These are phyloP conservation scores for Pipistrellus nathusii DNA, from an alignment of 2,797 vertebrate genomes.

Conservation along the genomic window DNA sequence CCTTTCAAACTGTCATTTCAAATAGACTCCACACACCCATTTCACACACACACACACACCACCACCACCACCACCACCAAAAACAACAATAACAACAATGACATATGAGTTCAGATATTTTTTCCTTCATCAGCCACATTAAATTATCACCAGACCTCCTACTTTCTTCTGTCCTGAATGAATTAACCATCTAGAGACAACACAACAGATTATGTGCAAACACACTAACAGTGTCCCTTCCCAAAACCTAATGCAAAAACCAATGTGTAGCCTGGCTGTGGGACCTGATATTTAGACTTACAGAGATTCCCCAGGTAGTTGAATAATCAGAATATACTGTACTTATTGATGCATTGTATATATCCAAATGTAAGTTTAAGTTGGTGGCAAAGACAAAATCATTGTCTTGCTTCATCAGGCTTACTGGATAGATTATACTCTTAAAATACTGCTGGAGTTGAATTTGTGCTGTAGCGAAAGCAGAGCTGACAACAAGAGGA, in stretches of 20 bases:
- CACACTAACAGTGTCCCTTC: no score
- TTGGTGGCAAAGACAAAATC: conserved; percentile 12
- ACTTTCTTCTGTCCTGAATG: neutral
- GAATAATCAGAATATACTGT: conserved; percentile 23
- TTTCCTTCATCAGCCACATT: neutral
- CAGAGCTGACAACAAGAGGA: neutral
- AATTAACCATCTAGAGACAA: neutral
- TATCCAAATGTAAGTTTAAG: neutral
- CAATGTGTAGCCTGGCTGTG: neutral
- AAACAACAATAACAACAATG: neutral
- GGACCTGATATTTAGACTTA: neutral
- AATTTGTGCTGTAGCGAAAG: neutral
- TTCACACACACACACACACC: neutral
- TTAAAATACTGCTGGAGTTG: neutral
- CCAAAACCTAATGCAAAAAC: neutral
- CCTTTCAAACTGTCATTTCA: neutral
- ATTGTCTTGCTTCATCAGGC: neutral
- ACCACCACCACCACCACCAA: neutral
- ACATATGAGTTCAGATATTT: neutral
- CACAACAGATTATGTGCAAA: neutral
- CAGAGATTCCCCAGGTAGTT: neutral
- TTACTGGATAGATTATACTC: neutral
- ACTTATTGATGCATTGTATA: neutral
- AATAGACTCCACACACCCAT: neutral
- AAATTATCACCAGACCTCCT: neutral